These are phyloP conservation scores for Contarinia nasturtii DNA, from an alignment of 1,140 invertebrate species.

Conservation along the genomic window DNA sequence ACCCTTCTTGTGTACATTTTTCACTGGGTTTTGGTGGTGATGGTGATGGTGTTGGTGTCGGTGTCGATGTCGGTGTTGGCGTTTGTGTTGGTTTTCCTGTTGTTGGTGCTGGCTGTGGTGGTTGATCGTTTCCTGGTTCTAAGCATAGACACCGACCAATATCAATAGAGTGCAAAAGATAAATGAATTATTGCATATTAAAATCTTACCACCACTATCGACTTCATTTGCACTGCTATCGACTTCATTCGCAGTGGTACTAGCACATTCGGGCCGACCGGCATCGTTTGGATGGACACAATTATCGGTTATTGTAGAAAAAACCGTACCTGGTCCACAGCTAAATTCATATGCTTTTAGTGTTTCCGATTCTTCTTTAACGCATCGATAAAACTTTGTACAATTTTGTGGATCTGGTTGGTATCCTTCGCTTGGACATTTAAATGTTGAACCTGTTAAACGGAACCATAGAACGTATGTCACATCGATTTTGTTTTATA, in stretches of 20 bases:
- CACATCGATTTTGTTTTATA: background rate
- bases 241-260: slow-evolving; percentile 15
- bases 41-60: slow-evolving; percentile 15
- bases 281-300: slow-evolving; percentile 18
- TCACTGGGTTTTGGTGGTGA: slow-evolving; percentile 4
- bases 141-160: background rate
- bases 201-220: slow-evolving; percentile 7
- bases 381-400: slow-evolving; percentile 34
- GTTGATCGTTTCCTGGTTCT: background rate
- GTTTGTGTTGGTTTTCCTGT: background rate
- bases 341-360: slow-evolving; percentile 21
- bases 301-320: slow-evolving; percentile 14
- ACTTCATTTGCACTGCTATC: slow-evolving; percentile 15
- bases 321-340: slow-evolving; percentile 24
- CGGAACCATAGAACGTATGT: background rate
- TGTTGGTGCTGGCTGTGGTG: background rate
- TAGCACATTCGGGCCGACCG: slow-evolving; percentile 17
- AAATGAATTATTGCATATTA: background rate
- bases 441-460: background rate
- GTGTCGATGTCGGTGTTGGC: background rate
- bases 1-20: slow-evolving; percentile 34
- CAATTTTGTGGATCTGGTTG: slow-evolving; percentile 37
- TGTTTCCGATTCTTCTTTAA: slow-evolving; percentile 23
- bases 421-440: slow-evolving; percentile 38
- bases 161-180: background rate